Base-by-base conservation (phyloP, 2,888 invertebrate species). In the Seira sanloemensis region DNA sequence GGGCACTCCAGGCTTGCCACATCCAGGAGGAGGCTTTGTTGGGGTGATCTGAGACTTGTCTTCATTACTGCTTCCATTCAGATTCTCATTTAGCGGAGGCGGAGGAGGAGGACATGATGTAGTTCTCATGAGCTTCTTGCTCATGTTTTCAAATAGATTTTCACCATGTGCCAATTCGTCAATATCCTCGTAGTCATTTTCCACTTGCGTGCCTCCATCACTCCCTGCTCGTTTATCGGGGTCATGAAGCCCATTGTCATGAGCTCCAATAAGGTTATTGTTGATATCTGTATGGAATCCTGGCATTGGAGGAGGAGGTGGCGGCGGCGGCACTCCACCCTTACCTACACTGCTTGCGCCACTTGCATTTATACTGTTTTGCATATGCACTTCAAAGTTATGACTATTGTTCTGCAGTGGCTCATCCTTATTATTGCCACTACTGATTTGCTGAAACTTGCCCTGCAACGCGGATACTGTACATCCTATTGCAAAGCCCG, bases 111-210 rank as follows among this genome's bases (percentile, higher is more conserved):
- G 88, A 72, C 87, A 85, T 0, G 88, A 88, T 0, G 86, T 81
- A 7, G 86, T 82, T 25, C 87, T 66, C 2, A 84, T 72, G 21
- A 88, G 71, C 25, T 86, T 87, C 46, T 86, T 87, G 12, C 66
- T 65, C 21, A 86, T 58, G 9, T 66, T 68, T 26, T 85, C 87
- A 75, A 75, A 80, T 27, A 80, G 77, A 26, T 85, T 85, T 16
- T 86, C 85, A 26, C 78, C 75, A 65, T 84, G 81, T 2, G 84
- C 79, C 73, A 95, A 93, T 91, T 95, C 91, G 90, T 96, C 96
- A 85, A 96, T 96, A 90, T 96, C 96, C 91, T 96, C 96, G 91
- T 96, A 96, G 90, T 96, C 96, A 90, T 90, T 90, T 58, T 90
- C 90, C 21, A 81, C 78, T 4, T 80, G 82, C 4, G 37, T 37